These are phyloP conservation scores for Acanthiza pusilla DNA, from an alignment of 2,797 vertebrate genomes.

Conservation along the genomic window DNA sequence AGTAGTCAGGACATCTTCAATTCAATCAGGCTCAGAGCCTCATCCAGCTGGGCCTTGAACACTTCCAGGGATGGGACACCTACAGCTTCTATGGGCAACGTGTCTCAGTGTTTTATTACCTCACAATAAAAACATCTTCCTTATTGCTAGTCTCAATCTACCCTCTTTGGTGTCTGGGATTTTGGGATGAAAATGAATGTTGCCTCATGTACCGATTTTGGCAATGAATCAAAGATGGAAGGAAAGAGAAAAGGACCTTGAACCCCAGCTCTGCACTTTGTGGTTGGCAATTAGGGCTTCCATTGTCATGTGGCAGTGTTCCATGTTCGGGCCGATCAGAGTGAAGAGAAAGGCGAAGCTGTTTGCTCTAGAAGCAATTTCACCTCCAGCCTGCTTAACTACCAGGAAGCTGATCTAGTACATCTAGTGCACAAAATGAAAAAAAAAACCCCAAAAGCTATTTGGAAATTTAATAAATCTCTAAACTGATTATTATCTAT, in stretches of 20 bases:
- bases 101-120: background rate
- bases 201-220: background rate
- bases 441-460: background rate
- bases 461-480: background rate
- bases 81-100: fast-evolving
- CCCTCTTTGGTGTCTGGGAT: too few relatives aligned
- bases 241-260: background rate
- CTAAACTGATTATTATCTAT: background rate
- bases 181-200: background rate
- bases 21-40: background rate
- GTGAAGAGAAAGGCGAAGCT: background rate
- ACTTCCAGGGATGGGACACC: background rate
- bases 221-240: background rate
- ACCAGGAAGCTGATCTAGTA: background rate
- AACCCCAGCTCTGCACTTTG: background rate
- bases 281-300: background rate
- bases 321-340: background rate
- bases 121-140: background rate
- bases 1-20: background rate
- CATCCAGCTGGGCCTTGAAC: background rate
- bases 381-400: background rate
- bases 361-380: background rate
- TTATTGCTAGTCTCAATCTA: background rate
- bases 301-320: background rate
- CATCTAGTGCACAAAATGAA: background rate